Evolutionary conservation across 2,888 invertebrate genomes (phyloP).

Genomic region (Galerucella pusilla): DNA sequence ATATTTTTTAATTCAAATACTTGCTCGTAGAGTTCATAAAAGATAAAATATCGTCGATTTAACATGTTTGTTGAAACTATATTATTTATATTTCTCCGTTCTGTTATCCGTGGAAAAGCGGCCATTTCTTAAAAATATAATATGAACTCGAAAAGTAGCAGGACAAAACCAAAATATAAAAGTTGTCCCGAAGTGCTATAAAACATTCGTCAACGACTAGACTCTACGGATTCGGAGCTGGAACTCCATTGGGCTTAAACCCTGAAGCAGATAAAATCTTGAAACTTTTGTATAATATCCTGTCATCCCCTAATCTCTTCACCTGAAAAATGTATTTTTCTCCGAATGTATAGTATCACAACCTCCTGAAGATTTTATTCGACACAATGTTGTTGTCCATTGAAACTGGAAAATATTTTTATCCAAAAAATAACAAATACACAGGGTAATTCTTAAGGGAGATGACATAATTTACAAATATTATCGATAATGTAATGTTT

Average conservation of each 20-base stretch:
- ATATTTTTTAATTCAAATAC: too few species aligned
- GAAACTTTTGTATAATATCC: constrained; percentile 37
- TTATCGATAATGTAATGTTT: too few species aligned
- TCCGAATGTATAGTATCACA: constrained; percentile 7
- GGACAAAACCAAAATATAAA: constrained; percentile 15
- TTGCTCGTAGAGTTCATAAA: too few species aligned
- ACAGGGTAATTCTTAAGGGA: too few species aligned
- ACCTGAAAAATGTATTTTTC: constrained; percentile 38
- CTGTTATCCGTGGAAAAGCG: neutral
- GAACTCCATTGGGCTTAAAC: constrained; percentile 18
- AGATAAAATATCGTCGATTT: neutral
- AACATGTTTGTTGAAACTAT: neutral
- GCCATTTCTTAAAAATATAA: neutral
- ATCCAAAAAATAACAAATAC: neutral
- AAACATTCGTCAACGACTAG: constrained; percentile 24
- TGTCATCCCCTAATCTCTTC: constrained; percentile 36
- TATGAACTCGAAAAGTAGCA: neutral
- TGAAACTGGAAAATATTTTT: neutral
- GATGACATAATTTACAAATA: too few species aligned
- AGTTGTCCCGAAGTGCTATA: constrained; percentile 19
- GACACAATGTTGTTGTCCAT: neutral
- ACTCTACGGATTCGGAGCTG: constrained; percentile 5
- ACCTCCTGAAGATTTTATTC: neutral
- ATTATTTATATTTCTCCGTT: neutral
- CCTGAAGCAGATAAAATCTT: constrained; percentile 29